Conservation (phyloP, 2,888 invertebrate genomes). For the Lepidochrysops patricia region DNA sequence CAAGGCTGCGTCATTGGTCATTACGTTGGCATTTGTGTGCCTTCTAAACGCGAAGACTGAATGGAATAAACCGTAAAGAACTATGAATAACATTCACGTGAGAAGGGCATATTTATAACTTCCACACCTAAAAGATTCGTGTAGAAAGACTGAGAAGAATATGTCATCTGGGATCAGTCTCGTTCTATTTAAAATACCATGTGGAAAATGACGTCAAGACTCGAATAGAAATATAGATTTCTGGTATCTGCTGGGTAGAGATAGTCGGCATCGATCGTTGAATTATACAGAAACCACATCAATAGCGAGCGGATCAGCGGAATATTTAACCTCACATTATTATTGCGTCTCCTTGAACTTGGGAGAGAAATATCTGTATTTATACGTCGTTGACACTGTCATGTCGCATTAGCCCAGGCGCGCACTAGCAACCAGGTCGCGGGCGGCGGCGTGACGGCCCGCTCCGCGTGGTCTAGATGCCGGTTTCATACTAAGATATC, state of each 20-base stretch:
- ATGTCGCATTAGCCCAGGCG: background rate
- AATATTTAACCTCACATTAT: constrained; percentile 56
- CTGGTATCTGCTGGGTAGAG: constrained; percentile 40
- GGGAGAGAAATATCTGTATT: background rate
- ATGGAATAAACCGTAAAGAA: background rate
- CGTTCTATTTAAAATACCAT: background rate
- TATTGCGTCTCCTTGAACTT: constrained; percentile 39
- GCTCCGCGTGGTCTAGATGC: too few relatives aligned
- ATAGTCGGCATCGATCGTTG: constrained; percentile 44
- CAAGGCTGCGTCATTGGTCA: too few relatives aligned
- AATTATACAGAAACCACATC: constrained; percentile 53
- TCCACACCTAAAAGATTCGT: background rate
- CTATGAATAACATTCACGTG: background rate
- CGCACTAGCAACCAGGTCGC: too few relatives aligned
- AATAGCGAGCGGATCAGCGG: constrained; percentile 40
- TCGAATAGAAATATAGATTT: constrained; percentile 36
- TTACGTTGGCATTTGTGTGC: too few relatives aligned
- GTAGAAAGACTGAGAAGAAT: background rate
- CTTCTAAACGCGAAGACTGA: too few relatives aligned
- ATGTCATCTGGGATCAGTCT: background rate
- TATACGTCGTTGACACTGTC: background rate
- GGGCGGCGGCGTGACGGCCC: too few relatives aligned
- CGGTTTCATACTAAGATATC: too few relatives aligned
- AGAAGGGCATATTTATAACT: background rate
- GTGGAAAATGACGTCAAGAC: constrained; percentile 19